Percentiles rank a stretch among this genome's conserved stretches.
phyloP scores from a whole-genome alignment of 2,113 vertebrate genomes.

The Anthoscopus minutus region DNA sequence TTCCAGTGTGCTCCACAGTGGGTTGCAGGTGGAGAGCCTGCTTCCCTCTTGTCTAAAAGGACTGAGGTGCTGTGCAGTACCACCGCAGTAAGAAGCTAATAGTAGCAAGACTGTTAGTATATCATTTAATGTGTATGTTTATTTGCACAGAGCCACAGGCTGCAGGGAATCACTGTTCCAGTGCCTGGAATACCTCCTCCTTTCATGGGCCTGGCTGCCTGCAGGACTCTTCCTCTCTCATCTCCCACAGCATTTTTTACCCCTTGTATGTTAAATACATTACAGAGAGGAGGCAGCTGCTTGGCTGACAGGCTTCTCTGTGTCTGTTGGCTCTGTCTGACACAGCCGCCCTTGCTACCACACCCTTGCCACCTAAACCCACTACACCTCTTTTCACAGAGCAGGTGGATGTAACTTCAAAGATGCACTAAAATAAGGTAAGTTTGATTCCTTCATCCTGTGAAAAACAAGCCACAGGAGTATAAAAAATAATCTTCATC shows the following conservation, averaged over 20 bases:
- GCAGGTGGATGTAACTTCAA: not conserved
- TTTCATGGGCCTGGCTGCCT: not conserved
- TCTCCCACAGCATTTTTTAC: not conserved
- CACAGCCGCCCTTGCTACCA: not conserved
- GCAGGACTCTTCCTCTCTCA: not conserved
- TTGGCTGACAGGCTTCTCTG: not conserved
- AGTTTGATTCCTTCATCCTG: not conserved
- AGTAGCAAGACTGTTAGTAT: not conserved
- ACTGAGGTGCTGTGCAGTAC: not conserved
- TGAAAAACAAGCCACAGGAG: not conserved
- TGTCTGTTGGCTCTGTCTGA: not conserved
- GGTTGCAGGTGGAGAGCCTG: not conserved
- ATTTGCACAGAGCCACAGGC: not conserved
- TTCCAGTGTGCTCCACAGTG: accelerated
- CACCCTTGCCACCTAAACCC: not conserved
- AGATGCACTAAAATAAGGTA: not conserved
- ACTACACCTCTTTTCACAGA: not conserved
- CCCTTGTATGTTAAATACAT: not conserved
- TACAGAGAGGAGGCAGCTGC: not conserved
- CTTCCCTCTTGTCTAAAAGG: not conserved
- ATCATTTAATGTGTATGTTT: not conserved
- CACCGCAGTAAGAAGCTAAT: not conserved
- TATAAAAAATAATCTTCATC: not conserved
- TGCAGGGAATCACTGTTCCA: not conserved
- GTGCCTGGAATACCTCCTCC: not conserved